Evolutionary conservation across 2,888 invertebrate species (phyloP).

Genomic region (Agriopis marginaria): DNA sequence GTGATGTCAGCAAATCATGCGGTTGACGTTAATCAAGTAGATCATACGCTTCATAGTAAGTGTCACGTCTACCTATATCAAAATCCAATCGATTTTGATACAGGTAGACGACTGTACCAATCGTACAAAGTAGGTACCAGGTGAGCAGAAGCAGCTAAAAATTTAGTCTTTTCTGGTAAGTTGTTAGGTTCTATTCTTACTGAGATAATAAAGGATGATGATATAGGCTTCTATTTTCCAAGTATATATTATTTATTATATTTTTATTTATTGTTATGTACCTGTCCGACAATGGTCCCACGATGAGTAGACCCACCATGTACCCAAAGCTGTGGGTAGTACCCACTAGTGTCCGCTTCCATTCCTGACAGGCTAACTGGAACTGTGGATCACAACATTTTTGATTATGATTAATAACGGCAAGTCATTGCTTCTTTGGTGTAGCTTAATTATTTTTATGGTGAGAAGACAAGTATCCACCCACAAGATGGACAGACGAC

Average conservation of each 20-base stretch:
- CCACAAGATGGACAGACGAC: too few relatives aligned
- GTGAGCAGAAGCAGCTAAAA: too few relatives aligned
- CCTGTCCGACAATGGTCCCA: slow-evolving; percentile 91
- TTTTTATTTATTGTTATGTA: slow-evolving; percentile 54
- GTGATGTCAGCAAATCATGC: too few relatives aligned
- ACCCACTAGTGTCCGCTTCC: slow-evolving; percentile 91
- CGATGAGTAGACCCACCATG: slow-evolving; percentile 89
- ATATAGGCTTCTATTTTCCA: background rate
- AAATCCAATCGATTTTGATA: too few relatives aligned
- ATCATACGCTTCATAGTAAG: too few relatives aligned
- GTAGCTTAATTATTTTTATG: too few relatives aligned
- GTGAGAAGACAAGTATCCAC: too few relatives aligned
- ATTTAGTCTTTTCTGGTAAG: background rate
- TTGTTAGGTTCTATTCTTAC: background rate
- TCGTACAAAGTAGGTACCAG: too few relatives aligned
- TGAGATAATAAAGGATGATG: background rate
- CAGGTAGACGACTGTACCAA: too few relatives aligned
- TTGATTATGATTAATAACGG: background rate
- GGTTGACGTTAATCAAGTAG: too few relatives aligned
- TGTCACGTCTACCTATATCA: too few relatives aligned
- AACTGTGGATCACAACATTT: slow-evolving; percentile 75
- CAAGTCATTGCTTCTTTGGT: background rate
- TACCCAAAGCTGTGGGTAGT: slow-evolving; percentile 90
- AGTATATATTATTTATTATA: background rate
- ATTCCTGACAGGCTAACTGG: slow-evolving; percentile 88